phyloP scores from a whole-genome alignment of 2,113 vertebrate genomes.

The Mesembrinibis cayennensis region DNA sequence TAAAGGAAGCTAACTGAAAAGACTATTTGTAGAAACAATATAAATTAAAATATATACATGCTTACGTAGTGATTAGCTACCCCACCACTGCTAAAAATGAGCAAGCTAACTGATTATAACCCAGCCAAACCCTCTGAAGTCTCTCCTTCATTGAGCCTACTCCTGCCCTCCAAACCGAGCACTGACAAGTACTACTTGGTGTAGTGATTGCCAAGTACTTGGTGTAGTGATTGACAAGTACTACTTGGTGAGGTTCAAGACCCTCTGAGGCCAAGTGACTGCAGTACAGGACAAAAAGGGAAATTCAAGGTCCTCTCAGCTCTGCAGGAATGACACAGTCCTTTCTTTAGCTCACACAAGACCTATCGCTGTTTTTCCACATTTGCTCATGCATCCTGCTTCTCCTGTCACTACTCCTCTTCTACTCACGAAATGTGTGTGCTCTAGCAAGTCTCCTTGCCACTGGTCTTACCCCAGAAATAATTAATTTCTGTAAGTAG shows the following conservation, averaged over 20 bases:
- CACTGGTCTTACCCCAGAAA: not conserved
- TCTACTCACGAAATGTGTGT: not conserved
- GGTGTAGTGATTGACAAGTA: not conserved
- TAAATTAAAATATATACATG: not conserved
- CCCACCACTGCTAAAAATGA: not conserved
- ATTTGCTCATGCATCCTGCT: accelerated
- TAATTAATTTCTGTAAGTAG: not conserved
- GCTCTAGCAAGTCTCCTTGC: not conserved
- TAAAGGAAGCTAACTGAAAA: not conserved
- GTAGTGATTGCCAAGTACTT: not conserved
- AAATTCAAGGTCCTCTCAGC: not conserved
- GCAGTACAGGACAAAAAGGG: not conserved
- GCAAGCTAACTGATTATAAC: not conserved
- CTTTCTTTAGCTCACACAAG: not conserved
- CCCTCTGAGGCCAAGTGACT: not conserved
- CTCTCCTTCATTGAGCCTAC: not conserved
- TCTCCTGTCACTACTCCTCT: not conserved
- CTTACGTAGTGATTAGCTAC: not conserved
- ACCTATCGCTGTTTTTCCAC: not conserved
- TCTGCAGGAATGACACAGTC: not conserved
- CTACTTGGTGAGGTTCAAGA: not conserved
- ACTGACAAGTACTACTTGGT: not conserved
- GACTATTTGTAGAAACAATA: not conserved
- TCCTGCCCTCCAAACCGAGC: not conserved
- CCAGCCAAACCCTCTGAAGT: not conserved